A percentile compares a stretch with the other conserved stretches of the same genome.
phyloP scores from a whole-genome alignment of 2,113 vertebrate species.

The Brachyhypopomus occidentalis region DNA sequence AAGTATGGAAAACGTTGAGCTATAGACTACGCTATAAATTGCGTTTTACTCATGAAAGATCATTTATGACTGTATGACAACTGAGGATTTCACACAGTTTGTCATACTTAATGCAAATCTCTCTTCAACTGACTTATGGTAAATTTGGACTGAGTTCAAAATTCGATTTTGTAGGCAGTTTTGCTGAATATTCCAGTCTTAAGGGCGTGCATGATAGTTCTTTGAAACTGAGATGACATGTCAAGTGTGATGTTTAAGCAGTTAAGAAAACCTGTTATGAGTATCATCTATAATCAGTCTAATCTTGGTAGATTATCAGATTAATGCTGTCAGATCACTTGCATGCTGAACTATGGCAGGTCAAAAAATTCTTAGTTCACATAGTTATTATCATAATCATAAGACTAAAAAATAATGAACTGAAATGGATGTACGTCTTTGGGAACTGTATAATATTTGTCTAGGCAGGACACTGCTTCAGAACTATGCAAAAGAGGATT shows the following conservation, averaged over 20 bases:
- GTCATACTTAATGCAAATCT: no score
- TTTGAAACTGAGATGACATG: not conserved
- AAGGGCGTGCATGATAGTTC: not conserved
- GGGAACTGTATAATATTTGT: not conserved
- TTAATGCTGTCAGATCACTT: constrained; percentile 1
- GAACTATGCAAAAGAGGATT: not conserved
- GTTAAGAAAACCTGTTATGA: constrained; percentile 2
- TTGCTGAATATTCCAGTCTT: not conserved
- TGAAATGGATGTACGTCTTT: not conserved
- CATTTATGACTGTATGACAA: not conserved
- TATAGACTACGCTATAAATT: not conserved
- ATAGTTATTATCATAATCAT: not conserved
- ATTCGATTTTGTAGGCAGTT: not conserved
- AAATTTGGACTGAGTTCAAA: no score
- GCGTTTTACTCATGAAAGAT: not conserved
- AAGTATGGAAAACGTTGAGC: not conserved
- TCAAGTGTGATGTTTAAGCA: not conserved
- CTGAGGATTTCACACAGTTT: no score
- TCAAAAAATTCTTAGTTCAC: not conserved
- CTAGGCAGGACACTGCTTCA: not conserved
- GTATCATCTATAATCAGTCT: constrained; percentile 1
- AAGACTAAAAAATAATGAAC: not conserved
- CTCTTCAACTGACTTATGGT: no score
- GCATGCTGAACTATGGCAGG: not conserved
- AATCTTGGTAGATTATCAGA: constrained; percentile 9